Evolutionary conservation across 2,113 vertebrate species (phyloP), one percentile per base, ranked within the genome.

Genomic region (Ploceus nigricollis): DNA sequence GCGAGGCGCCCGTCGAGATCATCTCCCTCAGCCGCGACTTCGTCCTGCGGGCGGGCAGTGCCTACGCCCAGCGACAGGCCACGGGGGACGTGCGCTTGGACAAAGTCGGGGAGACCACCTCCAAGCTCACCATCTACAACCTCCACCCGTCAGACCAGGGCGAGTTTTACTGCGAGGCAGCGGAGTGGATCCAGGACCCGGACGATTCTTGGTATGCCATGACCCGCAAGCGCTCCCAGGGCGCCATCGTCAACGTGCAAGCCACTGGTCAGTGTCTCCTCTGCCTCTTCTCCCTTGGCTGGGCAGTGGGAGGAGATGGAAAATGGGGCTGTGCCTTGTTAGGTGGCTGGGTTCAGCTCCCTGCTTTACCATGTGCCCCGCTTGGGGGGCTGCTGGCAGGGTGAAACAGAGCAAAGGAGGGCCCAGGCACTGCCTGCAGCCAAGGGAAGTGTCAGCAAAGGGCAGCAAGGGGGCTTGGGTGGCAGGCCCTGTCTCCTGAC

Each of bases 171-270:
- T 99, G 99, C 2, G 99, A 99, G 97, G 99, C 99, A 0, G 98
- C 98, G 0, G 99, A 99, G 96, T 99, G 99, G 99, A 99, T 99
- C 95, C 99, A 99, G 96, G 99, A 99, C 79, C 97, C 99, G 0
- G 99, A 99, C 13, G 97, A 96, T 66, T 98, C 98, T 23, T 99
- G 99, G 99, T 99, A 98, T 1, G 97, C 99, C 89, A 99, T 99
- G 99, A 99, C 99, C n/a, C 98, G 98, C 89, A 99, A 99, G 94
- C 99, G 99, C 89, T 99, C 99, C 1, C 98, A 99, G 86, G 98
- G 99, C 14, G 98, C 98, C 9, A 92, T 98, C n/a, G 97, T 99
- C 96, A 99, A 98, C 20, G 97, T 99, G 89, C 99, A 99, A 97
- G 98, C 99, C 89, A 99, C 99, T 1, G 99, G 99, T 99, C 80